These are phyloP conservation scores for Siniperca chuatsi DNA, from an alignment of 2,113 vertebrate species.

Conservation along the genomic window DNA sequence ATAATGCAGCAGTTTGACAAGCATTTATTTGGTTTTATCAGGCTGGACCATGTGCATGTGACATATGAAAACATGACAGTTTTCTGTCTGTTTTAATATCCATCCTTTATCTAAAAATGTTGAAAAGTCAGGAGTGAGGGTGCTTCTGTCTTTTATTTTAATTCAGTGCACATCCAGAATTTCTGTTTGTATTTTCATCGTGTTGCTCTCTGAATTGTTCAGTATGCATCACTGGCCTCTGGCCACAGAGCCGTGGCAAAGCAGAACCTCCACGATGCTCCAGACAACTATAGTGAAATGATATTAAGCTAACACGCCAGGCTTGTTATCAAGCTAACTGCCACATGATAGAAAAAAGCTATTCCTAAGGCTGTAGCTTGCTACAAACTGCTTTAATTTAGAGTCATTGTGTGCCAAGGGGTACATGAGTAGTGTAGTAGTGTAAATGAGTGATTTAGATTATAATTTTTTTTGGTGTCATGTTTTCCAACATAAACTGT, in stretches of 20 bases:
- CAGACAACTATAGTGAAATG: slow-evolving; percentile 46
- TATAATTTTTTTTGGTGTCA: neutral
- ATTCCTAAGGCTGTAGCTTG: slow-evolving; percentile 33
- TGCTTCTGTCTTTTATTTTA: slow-evolving; percentile 24
- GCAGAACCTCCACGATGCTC: slow-evolving; percentile 28
- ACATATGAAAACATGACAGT: neutral
- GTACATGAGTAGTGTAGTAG: neutral
- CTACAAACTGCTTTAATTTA: slow-evolving; percentile 39
- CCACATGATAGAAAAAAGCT: slow-evolving; percentile 46
- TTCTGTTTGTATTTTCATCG: slow-evolving; percentile 38
- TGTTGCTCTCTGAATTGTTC: slow-evolving; percentile 36
- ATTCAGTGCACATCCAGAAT: slow-evolving; percentile 22
- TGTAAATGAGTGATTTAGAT: slow-evolving; percentile 31
- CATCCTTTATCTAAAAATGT: neutral
- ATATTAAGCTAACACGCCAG: slow-evolving; percentile 38
- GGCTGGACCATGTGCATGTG: neutral
- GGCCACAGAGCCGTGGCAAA: slow-evolving; percentile 46
- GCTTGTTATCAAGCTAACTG: slow-evolving; percentile 52
- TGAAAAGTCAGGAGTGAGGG: neutral
- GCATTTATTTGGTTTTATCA: slow-evolving; percentile 25
- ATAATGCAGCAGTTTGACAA: slow-evolving; percentile 42
- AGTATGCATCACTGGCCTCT: slow-evolving; percentile 36
- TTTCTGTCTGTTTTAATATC: neutral
- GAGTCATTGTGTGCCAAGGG: slow-evolving; percentile 20
- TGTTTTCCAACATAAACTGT: slow-evolving; percentile 20